Evolutionary conservation across 1,140 invertebrate species (phyloP).

Genomic region (Drosophila miranda): DNA sequence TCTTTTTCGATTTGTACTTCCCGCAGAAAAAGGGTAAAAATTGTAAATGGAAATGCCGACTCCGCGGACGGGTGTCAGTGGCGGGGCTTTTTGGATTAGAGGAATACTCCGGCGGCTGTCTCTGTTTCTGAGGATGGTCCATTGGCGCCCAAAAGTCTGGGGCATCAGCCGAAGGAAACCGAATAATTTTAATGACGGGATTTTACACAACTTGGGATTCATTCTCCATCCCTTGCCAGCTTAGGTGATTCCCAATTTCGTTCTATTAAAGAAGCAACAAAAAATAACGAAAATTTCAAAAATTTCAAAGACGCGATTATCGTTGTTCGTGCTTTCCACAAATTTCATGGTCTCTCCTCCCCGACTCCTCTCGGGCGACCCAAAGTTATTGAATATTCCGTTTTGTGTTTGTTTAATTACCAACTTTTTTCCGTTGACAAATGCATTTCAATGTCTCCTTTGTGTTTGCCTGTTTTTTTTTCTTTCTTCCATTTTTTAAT

Average conservation of each 20-base stretch:
- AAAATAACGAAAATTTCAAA: slow-evolving; percentile 16
- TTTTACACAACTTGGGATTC: slow-evolving; percentile 39
- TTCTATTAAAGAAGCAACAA: slow-evolving; percentile 22
- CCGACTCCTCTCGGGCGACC: background rate
- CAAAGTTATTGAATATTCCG: slow-evolving; percentile 76
- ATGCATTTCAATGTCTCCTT: slow-evolving; percentile 50
- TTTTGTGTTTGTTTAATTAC: slow-evolving; percentile 81
- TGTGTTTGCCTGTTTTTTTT: slow-evolving; percentile 49
- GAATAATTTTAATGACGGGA: slow-evolving; percentile 44
- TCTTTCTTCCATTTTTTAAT: slow-evolving; percentile 60
- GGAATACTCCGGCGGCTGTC: slow-evolving; percentile 12
- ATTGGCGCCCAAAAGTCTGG: background rate
- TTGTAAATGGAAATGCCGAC: slow-evolving; percentile 14
- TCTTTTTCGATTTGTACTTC: slow-evolving; percentile 50
- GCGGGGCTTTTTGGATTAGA: slow-evolving; percentile 67
- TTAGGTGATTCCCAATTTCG: background rate
- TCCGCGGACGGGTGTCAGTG: slow-evolving; percentile 21
- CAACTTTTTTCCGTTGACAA: slow-evolving; percentile 72
- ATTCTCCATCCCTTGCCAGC: slow-evolving; percentile 9
- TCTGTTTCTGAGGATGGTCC: slow-evolving; percentile 7
- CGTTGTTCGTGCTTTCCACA: slow-evolving; percentile 49
- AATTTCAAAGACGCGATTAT: slow-evolving; percentile 62
- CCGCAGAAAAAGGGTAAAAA: slow-evolving; percentile 62
- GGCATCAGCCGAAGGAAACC: slow-evolving; percentile 8
- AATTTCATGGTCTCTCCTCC: slow-evolving; percentile 6